Evolutionary conservation across 2,888 invertebrate genomes (phyloP), one percentile per base, ranked within the genome.

Genomic region (Branchinecta sandiegonensis): DNA sequence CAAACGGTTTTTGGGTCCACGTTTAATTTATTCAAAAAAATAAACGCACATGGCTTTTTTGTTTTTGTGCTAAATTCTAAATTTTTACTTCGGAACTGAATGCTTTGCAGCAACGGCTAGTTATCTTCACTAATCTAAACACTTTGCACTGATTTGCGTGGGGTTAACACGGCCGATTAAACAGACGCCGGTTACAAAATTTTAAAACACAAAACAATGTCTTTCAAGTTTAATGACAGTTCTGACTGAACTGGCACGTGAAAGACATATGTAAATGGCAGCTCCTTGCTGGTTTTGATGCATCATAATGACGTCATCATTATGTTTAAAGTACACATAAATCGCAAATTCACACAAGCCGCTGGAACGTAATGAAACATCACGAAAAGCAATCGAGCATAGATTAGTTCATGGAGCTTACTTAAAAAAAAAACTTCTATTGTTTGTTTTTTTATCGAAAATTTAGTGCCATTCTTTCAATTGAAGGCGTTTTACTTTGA

Each of bases 211-310:
- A 56, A 56, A 23, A 56, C 23, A 56, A 17, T 17, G 23, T 56
- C 63, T 56, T 56, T 56, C 63, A 56, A 17, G n/a, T 17, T 56
- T 56, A 56, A 56, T 56, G 23, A 11, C 63, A 56, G 23, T 56
- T 56, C 63, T 56, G 63, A 11, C 63, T 8, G 63, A 56, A 56
- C 23, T 56, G 23, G 12, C 63, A 56, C 37, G 63, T 56, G 63
- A 56, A 56, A 56, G 63, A 56, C 63, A 56, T 23, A 56, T 56
- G 63, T 56, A 56, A 56, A n/a, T 56, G 63, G 63, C 63, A 56
- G 63, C 63, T 56, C 63, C 63, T 56, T 56, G 63, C 63, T 56
- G 63, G 63, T 56, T 56, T 56, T 56, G 63, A 56, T 56, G 63
- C 63, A 56, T 56, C 63, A 56, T 56, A 56, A 56, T 56, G 63